Evolutionary conservation across 2,888 invertebrate species (phyloP).

Genomic region (Machimus rusticus): DNA sequence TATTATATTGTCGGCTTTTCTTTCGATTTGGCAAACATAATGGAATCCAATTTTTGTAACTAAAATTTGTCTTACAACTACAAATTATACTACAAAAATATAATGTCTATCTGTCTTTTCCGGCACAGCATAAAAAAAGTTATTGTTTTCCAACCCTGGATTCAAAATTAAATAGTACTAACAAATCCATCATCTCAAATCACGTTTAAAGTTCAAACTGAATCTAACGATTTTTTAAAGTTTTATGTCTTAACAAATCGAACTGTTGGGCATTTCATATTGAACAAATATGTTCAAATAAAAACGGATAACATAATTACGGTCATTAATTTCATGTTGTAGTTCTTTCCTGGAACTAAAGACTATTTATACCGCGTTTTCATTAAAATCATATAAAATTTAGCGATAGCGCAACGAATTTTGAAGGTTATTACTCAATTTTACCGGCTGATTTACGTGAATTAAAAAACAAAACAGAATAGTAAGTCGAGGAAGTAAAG

Average conservation of each 20-base stretch:
- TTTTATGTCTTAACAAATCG: background rate
- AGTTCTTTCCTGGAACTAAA: background rate
- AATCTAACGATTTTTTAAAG: background rate
- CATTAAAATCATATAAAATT: background rate
- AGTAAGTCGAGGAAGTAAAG: background rate
- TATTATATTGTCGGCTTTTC: background rate
- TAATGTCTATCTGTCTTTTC: too few relatives aligned
- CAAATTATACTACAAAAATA: too few relatives aligned
- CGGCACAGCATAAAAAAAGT: background rate
- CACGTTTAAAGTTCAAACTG: background rate
- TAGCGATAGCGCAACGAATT: background rate
- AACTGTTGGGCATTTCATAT: background rate
- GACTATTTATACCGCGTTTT: background rate
- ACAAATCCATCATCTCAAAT: background rate
- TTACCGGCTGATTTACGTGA: background rate
- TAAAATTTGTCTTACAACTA: too few relatives aligned
- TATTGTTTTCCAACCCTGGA: background rate
- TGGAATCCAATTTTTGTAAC: too few relatives aligned
- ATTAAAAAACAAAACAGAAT: background rate
- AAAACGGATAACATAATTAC: background rate
- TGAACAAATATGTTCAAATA: background rate
- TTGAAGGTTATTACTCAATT: background rate
- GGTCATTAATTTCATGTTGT: background rate
- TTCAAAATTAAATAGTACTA: background rate
- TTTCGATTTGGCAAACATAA: too few relatives aligned